Percentiles rank a stretch among this genome's conserved stretches.
Evolutionary conservation across 2,797 vertebrate species (phyloP).

Genomic region (Lacerta viridis): DNA sequence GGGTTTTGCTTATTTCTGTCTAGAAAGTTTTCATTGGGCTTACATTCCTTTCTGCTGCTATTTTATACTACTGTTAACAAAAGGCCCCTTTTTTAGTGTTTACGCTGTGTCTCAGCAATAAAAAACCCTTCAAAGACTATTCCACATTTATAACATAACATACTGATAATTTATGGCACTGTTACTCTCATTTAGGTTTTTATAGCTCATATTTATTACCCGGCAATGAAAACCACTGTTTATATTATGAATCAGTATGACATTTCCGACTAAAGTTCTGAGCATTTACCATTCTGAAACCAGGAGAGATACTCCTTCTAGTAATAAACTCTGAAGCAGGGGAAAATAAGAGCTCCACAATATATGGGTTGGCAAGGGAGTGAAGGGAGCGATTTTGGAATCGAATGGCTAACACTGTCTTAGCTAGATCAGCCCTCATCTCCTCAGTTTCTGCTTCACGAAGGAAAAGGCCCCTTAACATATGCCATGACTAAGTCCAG

Average conservation of each 20-base stretch:
- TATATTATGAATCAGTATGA: conserved; percentile 15
- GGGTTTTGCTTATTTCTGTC: neutral
- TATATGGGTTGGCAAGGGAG: neutral
- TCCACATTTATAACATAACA: neutral
- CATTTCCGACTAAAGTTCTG: conserved; percentile 46
- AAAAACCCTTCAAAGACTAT: neutral
- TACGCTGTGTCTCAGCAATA: conserved; percentile 30
- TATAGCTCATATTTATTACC: conserved; percentile 39
- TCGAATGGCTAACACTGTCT: conserved; percentile 32
- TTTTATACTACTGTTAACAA: conserved; percentile 28
- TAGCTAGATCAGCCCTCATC: conserved; percentile 24
- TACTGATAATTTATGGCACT: conserved; percentile 39
- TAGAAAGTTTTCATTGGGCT: conserved; percentile 5
- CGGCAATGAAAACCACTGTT: neutral
- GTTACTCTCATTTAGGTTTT: conserved; percentile 46
- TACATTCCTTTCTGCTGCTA: neutral
- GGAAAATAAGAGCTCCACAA: neutral
- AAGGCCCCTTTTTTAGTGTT: conserved; percentile 23
- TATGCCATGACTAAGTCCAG: conserved; percentile 52
- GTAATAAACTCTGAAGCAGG: conserved; percentile 29
- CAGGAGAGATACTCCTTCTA: conserved; percentile 24
- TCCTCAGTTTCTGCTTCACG: conserved; percentile 25
- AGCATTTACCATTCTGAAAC: conserved; percentile 31
- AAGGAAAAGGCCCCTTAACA: conserved; percentile 42
- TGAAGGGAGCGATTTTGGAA: neutral